Evolutionary conservation across 2,797 vertebrate species (phyloP), one percentile per base, ranked within the genome.

Genomic region (Gastrophryne carolinensis): DNA sequence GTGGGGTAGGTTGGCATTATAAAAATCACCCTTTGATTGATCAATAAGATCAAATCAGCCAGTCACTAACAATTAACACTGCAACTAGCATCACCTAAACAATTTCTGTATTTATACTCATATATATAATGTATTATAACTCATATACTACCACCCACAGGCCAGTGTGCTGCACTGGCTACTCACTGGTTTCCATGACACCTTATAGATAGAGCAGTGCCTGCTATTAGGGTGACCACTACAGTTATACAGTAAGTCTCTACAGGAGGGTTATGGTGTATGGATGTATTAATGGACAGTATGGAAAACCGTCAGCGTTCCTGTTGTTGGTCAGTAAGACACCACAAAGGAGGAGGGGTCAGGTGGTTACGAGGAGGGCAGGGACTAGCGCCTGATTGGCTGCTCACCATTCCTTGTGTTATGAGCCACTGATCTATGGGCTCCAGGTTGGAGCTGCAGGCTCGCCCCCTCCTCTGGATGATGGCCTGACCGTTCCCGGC

Each of bases 381-480:
- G 35, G 60, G 69, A 56, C 0, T 82, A 81, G 81, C 76, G 66
- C 82, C 81, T 90, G 87, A 88, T 89, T 89, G 87, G 90, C 87
- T 92, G 93, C 95, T 99, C 98, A 99, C 97, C 97, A 99, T 99
- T 99, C 97, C 97, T 98, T 99, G 98, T 89, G 94, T 95, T 89
- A 98, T 97, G 87, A 99, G 97, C 98, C 98, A 99, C 94, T 93
- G 96, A 96, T 99, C 97, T 98, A 98, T 98, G 87, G 97, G 97
- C 91, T 98, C 95, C 94, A 95, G 88, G 91, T 93, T 95, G 90
- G 92, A 90, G 87, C 91, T 94, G 91, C 93, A 95, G 95, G 91
- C 90, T 91, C 92, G 93, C 87, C 92, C 91, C 93, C 92, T 96
- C 93, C 90, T 95, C 96, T 97, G 94, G 93, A 93, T 92, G 88